Evolutionary conservation across 2,888 invertebrate genomes (phyloP).

Genomic region (Epiblema foenella): DNA sequence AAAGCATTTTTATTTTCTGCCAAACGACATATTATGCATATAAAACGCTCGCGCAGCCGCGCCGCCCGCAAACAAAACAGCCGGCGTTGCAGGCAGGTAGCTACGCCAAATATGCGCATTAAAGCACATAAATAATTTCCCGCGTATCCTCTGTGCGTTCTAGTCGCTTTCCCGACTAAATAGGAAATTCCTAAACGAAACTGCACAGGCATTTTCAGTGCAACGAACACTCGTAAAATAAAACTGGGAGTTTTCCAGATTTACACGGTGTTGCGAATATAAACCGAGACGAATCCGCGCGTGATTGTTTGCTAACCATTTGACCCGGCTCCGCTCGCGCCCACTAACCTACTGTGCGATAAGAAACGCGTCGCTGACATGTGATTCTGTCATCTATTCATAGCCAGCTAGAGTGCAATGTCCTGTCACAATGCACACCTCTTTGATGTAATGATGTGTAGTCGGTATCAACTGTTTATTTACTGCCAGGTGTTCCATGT

Average conservation of each 20-base stretch:
- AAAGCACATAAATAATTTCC: constrained; percentile 45
- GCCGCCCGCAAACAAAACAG: constrained; percentile 40
- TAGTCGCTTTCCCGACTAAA: constrained; percentile 42
- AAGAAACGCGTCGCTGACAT: constrained; percentile 57
- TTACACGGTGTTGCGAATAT: constrained; percentile 70
- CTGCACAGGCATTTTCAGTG: constrained; percentile 59
- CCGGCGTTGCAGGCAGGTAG: constrained; percentile 37
- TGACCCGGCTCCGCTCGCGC: constrained; percentile 75
- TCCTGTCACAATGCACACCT: constrained; percentile 69
- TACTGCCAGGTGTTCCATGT: constrained; percentile 64
- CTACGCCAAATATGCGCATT: constrained; percentile 43
- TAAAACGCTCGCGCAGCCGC: constrained; percentile 18
- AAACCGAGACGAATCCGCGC: constrained; percentile 72
- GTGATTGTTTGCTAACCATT: constrained; percentile 76
- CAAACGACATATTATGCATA: constrained; percentile 22
- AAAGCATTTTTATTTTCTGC: constrained; percentile 33
- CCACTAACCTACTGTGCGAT: constrained; percentile 79
- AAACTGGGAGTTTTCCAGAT: constrained; percentile 66
- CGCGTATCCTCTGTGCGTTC: constrained; percentile 41
- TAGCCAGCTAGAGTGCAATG: constrained; percentile 64
- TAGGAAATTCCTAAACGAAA: constrained; percentile 51
- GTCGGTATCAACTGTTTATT: constrained; percentile 83
- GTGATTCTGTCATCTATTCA: constrained; percentile 65
- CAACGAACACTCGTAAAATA: constrained; percentile 59
- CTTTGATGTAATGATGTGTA: constrained; percentile 80